Evolutionary conservation across 2,888 invertebrate genomes (phyloP), one percentile per base, ranked within the genome.

Genomic region (Labia minor): DNA sequence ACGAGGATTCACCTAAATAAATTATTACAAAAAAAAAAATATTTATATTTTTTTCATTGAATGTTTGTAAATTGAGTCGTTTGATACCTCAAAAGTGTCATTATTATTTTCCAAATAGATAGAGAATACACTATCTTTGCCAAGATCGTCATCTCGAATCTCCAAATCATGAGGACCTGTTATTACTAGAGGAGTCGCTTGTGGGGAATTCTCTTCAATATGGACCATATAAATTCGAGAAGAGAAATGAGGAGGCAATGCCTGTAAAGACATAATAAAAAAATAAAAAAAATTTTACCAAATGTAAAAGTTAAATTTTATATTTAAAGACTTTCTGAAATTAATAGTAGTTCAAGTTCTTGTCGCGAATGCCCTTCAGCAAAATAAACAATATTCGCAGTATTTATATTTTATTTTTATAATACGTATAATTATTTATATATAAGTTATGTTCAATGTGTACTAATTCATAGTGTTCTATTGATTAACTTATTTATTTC

Each of bases 111-210:
- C 81, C 70, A 94, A 77, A 37, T 85, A 84, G 26, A 94, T 79
- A 0, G 90, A 86, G 75, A 93, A 91, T 6, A 92, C 88, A 4
- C 91, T 91, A 72, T 88, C 88, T 75, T 89, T 89, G n/a, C 90
- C 90, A 78, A 78, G 73, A 1, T 71, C 69, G 20, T 21, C n/a
- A n/a, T 37, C 19, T 14, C 21, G 37, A 14, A 63, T 63, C 14
- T 26, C 26, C 4, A 63, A 11, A 11, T 63, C 63, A 63, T 63
- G 16, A 16, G 49, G 3, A n/a, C 21, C 21, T n/a, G 63, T 11
- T 62, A 62, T 8, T 26, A 21, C 10, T 62, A 92, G 76, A 1
- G 86, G 83, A 2, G 88, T 88, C n/a, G 92, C 92, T 76, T 88
- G 87, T 20, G 87, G 86, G 11, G 89, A 85, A 76, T 92, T 92